Conservation (phyloP, 1,140 invertebrate genomes). For the Pachyrhynchus sulphureomaculatus region DNA sequence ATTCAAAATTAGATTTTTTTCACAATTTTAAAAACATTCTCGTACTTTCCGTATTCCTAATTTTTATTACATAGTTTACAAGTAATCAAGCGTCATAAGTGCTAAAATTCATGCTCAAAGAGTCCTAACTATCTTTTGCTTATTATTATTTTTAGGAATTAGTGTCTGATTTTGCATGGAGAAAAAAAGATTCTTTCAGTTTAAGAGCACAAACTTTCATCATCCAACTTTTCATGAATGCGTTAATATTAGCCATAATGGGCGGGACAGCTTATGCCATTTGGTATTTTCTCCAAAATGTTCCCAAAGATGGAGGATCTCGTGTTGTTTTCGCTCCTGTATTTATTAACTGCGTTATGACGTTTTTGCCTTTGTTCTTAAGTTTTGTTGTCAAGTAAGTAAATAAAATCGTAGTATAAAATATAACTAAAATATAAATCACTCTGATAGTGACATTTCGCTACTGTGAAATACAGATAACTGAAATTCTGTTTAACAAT, state of each 20-base stretch:
- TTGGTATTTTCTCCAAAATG: conserved; percentile 51
- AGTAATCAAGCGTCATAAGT: no score
- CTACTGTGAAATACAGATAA: no score
- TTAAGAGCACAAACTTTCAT: conserved; percentile 26
- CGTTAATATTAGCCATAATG: conserved; percentile 52
- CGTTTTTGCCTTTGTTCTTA: conserved; percentile 49
- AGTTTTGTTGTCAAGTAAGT: conserved; percentile 50
- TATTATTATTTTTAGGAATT: conserved; percentile 34
- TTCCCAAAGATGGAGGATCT: conserved; percentile 20
- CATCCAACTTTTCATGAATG: conserved; percentile 53
- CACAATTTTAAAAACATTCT: no score
- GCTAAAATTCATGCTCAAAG: no score
- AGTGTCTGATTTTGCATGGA: conserved; percentile 19
- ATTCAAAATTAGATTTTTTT: no score
- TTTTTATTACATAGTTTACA: no score
- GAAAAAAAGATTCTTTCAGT: conserved; percentile 1
- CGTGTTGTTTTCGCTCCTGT: conserved; percentile 38
- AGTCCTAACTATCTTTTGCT: conserved; percentile 43
- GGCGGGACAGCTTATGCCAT: conserved; percentile 51
- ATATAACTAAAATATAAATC: no score
- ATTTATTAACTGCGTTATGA: conserved; percentile 45
- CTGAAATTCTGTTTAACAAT: no score
- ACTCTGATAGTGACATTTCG: no score
- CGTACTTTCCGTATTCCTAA: no score
- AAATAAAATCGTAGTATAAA: no score